Evolutionary conservation across 2,888 invertebrate species (phyloP), one percentile per base, ranked within the genome.

Genomic region (Aleiodes testaceus): DNA sequence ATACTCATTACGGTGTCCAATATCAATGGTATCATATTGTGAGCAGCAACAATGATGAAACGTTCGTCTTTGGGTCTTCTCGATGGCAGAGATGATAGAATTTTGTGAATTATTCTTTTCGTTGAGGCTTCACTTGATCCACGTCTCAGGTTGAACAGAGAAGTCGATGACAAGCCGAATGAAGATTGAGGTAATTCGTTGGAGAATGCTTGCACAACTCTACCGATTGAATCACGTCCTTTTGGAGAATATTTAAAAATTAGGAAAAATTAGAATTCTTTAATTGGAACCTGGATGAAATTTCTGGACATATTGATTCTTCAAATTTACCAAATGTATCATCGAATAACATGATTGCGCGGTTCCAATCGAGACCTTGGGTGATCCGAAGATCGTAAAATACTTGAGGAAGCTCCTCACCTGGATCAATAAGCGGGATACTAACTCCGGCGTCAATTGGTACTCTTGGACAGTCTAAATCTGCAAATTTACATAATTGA

Each of bases 381-480:
- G 89, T 89, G 4, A 92, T 91, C 79, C 94, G 90, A 70, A 95
- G 88, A 85, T 96, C 96, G 1, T 95, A 88, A 6, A 95, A 85
- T 16, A 96, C 85, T 86, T 96, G 96, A 0, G 95, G 91, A 72
- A 95, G 84, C 85, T 95, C 95, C 73, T 93, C 90, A 0, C 94
- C 93, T 47, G 89, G 88, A 0, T 89, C 89, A n/a, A 93, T 88
- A 67, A 93, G 88, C 0, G 95, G 95, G 67, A 91, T 91, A 63
- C 93, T 94, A 42, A 95, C 89, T 0, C 94, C 94, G 16, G 91
- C 89, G 36, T 90, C 87, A 0, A 88, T 79, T 0, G 95, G 94
- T 61, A 96, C 85, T 47, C 96, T 89, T 0, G 95, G 93, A 83
- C 96, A 96, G 81, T 95, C 93, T 0, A 92, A 89, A 82, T 94